Evolutionary conservation across 2,113 vertebrate species (phyloP).

Genomic region (Xerus inauris): DNA sequence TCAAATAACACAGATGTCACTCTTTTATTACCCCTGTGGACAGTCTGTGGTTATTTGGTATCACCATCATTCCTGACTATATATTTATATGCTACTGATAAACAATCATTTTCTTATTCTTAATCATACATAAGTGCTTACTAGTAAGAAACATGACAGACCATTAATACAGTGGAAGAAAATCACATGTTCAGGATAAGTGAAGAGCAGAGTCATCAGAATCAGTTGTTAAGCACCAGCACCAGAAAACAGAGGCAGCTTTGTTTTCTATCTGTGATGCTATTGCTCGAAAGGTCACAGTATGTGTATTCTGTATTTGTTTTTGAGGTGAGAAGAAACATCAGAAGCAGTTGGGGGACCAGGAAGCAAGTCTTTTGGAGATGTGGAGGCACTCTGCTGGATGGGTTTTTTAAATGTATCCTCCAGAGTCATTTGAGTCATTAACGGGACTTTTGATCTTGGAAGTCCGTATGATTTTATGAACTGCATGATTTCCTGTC

Average conservation of each 20-base stretch:
- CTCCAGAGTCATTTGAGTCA: background rate
- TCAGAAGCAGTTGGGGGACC: background rate
- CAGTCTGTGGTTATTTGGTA: background rate
- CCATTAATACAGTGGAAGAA: no score
- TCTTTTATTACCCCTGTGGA: background rate
- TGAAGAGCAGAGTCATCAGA: background rate
- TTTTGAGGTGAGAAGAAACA: background rate
- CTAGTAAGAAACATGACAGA: background rate
- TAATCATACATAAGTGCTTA: background rate
- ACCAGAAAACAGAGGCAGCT: background rate
- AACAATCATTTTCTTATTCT: background rate
- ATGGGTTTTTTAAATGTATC: background rate
- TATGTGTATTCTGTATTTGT: background rate
- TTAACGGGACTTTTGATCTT: background rate
- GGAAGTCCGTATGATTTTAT: background rate
- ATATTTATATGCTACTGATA: background rate
- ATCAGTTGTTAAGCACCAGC: background rate
- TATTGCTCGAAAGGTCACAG: background rate
- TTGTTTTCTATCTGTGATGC: background rate
- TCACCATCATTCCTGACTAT: no score
- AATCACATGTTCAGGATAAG: no score
- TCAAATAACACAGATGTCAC: background rate
- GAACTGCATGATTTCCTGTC: no score
- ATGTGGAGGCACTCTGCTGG: background rate
- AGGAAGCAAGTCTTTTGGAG: no score